A percentile compares a stretch with the other conserved stretches of the same genome.
These are phyloP conservation scores for Drosophila orena DNA, from an alignment of 1,140 invertebrate species.

Conservation along the genomic window DNA sequence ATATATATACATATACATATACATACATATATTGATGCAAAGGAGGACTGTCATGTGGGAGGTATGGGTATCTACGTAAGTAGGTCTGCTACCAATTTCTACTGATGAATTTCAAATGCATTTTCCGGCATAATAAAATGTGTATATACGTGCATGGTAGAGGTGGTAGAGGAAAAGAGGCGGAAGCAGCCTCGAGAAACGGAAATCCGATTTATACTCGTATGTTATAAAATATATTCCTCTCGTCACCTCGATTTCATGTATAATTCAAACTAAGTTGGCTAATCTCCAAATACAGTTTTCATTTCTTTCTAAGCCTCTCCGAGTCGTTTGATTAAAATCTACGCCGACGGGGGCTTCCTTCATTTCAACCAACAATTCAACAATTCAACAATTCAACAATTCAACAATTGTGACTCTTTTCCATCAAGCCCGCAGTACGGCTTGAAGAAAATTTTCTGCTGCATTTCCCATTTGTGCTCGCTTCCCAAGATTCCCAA, in stretches of 20 bases:
- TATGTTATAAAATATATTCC: constrained; percentile 19
- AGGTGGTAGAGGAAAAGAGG: constrained; percentile 1
- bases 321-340: constrained; percentile 45
- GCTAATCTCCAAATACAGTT: constrained; percentile 49
- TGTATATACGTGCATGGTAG: constrained; percentile 34
- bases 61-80: constrained; percentile 24
- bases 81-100: constrained; percentile 23
- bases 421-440: constrained; percentile 59
- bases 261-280: constrained; percentile 44
- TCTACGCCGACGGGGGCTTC: constrained; percentile 12
- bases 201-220: constrained; percentile 6
- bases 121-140: constrained; percentile 28
- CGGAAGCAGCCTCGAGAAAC: neutral
- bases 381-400: too few relatives aligned
- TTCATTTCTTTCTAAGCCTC: constrained; percentile 31
- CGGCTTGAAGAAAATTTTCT: constrained; percentile 51
- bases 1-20: constrained; percentile 14
- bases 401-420: neutral
- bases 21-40: constrained; percentile 38
- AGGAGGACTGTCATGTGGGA: constrained; percentile 55
- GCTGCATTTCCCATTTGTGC: too few relatives aligned
- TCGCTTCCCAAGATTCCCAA: constrained; percentile 66
- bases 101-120: constrained; percentile 59
- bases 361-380: neutral
- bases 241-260: constrained; percentile 13